Conservation (phyloP, 2,113 vertebrate genomes). For the Myxocyprinus asiaticus region DNA sequence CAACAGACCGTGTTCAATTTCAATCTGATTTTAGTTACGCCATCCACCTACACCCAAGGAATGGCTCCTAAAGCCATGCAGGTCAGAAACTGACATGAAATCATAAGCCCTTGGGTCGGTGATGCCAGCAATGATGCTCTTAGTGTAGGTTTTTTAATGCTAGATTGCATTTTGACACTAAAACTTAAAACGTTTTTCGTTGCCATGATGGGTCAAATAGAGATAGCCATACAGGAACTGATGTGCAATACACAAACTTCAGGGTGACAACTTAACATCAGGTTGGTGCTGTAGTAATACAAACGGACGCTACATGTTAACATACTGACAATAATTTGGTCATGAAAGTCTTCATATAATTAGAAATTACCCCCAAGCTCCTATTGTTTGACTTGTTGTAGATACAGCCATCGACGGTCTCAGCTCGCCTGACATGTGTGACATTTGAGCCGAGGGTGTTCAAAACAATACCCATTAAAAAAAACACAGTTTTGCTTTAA, state of each 20-base stretch:
- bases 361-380: background rate
- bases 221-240: background rate
- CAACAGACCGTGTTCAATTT: too few relatives aligned
- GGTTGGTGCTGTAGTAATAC: background rate
- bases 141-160: too few relatives aligned
- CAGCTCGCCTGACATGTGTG: slow-evolving; percentile 18
- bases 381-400: background rate
- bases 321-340: background rate
- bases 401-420: background rate
- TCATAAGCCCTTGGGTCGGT: too few relatives aligned
- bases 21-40: too few relatives aligned
- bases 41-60: background rate
- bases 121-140: too few relatives aligned
- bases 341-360: background rate
- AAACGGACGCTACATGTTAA: slow-evolving; percentile 1
- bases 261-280: background rate
- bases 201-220: background rate
- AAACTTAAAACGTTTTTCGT: background rate
- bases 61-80: background rate
- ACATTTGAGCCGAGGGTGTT: slow-evolving; percentile 16
- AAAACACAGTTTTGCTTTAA: background rate
- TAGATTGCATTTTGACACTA: too few relatives aligned
- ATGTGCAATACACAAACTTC: too few relatives aligned
- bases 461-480: slow-evolving; percentile 36
- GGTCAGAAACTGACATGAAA: too few relatives aligned